Conservation (phyloP, 2,113 vertebrate species). For the Fulica atra region DNA sequence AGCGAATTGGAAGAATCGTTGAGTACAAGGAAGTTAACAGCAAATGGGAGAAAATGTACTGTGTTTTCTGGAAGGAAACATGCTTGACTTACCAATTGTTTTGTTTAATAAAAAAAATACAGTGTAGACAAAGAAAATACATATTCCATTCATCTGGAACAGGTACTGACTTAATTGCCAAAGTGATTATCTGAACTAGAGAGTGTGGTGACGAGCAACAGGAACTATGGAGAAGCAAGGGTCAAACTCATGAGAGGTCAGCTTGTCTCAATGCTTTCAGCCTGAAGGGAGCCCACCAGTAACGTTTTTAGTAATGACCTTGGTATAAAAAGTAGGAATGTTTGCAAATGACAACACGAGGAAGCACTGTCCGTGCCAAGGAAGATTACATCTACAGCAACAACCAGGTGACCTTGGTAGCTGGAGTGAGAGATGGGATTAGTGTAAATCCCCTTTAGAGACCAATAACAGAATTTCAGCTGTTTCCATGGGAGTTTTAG, state of each 20-base stretch:
- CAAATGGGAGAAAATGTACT: neutral
- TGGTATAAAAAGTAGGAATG: neutral
- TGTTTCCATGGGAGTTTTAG: neutral
- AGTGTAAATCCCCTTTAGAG: neutral
- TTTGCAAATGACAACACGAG: neutral
- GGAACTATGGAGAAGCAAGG: neutral
- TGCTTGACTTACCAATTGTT: neutral
- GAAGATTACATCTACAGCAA: neutral
- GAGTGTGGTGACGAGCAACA: neutral
- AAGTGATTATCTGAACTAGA: neutral
- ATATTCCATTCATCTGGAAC: neutral
- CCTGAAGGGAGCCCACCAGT: neutral
- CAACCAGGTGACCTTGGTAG: neutral
- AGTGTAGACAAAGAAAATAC: neutral
- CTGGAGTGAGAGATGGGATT: neutral
- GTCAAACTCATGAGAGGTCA: neutral
- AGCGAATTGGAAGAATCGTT: neutral
- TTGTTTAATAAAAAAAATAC: neutral
- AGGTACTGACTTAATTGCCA: neutral
- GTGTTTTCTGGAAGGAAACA: neutral
- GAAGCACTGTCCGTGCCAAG: neutral
- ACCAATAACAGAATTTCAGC: neutral
- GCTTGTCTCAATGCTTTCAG: neutral
- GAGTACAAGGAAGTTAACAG: neutral
- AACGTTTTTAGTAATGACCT: neutral